phyloP scores from a whole-genome alignment of 2,888 invertebrate species.

The Alloscopus bannaensis region DNA sequence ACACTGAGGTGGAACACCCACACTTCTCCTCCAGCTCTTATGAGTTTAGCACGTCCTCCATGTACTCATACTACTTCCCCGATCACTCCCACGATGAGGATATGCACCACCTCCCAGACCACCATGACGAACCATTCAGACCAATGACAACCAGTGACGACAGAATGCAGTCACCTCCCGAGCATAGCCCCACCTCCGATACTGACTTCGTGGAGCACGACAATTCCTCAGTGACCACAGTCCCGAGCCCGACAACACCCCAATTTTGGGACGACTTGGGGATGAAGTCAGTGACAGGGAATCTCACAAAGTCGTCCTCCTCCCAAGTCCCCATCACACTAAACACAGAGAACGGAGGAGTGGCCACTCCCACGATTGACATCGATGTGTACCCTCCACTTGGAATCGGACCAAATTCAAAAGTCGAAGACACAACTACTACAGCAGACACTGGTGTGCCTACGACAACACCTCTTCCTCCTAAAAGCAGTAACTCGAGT shows the following conservation, averaged over 20 bases:
- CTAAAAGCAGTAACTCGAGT: background rate
- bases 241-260: conserved; percentile 52
- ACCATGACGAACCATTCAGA: conserved; percentile 27
- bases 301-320: conserved; percentile 48
- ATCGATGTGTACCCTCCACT: conserved; percentile 61
- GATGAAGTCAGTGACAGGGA: background rate
- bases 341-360: conserved; percentile 55
- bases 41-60: conserved; percentile 64
- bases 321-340: conserved; percentile 41
- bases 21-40: conserved; percentile 69
- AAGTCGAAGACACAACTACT: conserved; percentile 21
- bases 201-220: conserved; percentile 4
- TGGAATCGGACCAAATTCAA: conserved; percentile 33
- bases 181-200: conserved; percentile 26
- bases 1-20: conserved; percentile 68
- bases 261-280: conserved; percentile 66
- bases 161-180: background rate
- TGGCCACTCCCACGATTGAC: conserved; percentile 64
- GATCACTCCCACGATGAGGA: conserved; percentile 52
- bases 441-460: conserved; percentile 15
- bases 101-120: conserved; percentile 45
- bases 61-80: conserved; percentile 64
- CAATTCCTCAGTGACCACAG: conserved; percentile 21
- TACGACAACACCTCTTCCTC: background rate
- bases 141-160: conserved; percentile 18